These are phyloP conservation scores for Campopleginae sp. DNA, from an alignment of 2,888 invertebrate genomes.

Conservation along the genomic window DNA sequence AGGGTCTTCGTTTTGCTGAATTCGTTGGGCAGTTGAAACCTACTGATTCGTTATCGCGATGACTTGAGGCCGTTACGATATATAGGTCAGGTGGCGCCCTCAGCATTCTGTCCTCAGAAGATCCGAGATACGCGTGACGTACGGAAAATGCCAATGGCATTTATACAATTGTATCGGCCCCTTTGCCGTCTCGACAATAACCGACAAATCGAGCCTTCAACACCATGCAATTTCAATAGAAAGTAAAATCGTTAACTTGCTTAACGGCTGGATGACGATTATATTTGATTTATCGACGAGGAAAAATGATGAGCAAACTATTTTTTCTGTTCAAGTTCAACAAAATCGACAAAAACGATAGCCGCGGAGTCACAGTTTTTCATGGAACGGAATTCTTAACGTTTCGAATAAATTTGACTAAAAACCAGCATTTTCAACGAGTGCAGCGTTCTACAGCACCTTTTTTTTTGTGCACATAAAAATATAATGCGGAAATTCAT, in stretches of 20 bases:
- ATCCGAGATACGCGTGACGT: conserved; percentile 67
- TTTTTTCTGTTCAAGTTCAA: not conserved
- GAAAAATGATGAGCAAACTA: not conserved
- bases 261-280: not conserved
- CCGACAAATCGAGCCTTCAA: conserved; percentile 47
- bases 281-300: not conserved
- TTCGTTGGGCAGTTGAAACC: conserved; percentile 45
- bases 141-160: conserved; percentile 68
- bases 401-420: not conserved
- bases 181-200: conserved; percentile 47
- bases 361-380: too few species aligned
- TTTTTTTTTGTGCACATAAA: not conserved
- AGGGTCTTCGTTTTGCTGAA: conserved; percentile 15
- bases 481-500: conserved; percentile 3
- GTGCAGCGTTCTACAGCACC: too few species aligned
- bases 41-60: conserved; percentile 56
- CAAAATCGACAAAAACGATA: not conserved
- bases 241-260: not conserved
- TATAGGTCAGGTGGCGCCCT: conserved; percentile 58
- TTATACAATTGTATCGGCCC: conserved; percentile 53
- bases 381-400: not conserved
- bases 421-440: not conserved
- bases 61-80: conserved; percentile 58
- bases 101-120: conserved; percentile 55
- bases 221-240: conserved; percentile 39